A percentile compares a stretch with the other conserved stretches of the same genome.
Evolutionary conservation across 1,140 invertebrate genomes (phyloP).

Genomic region (Psix sp.): DNA sequence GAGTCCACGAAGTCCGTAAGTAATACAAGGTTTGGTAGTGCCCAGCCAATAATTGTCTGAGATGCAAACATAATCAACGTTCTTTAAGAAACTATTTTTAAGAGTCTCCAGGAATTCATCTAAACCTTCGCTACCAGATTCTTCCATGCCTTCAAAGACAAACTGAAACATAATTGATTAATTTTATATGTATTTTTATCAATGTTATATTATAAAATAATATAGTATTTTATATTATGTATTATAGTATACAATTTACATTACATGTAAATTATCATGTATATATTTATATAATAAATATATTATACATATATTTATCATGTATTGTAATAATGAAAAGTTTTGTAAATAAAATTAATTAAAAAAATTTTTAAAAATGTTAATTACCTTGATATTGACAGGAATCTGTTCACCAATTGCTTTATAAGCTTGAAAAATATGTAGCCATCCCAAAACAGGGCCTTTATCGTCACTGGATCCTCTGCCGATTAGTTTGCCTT

Average conservation of each 20-base stretch:
- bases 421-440: conserved; percentile 94
- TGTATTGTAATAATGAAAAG: too few relatives aligned
- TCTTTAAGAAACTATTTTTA: conserved; percentile 88
- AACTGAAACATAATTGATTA: conserved; percentile 80
- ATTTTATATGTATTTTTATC: neutral
- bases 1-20: conserved; percentile 96
- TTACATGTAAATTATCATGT: too few relatives aligned
- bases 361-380: conserved; percentile 4
- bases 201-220: neutral
- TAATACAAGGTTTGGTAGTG: conserved; percentile 96
- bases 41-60: conserved; percentile 99
- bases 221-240: too few relatives aligned
- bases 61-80: conserved; percentile 96
- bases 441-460: conserved; percentile 94
- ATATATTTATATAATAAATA: too few relatives aligned
- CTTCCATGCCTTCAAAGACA: conserved; percentile 99
- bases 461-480: conserved; percentile 97
- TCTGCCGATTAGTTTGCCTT: conserved; percentile 94
- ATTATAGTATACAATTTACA: too few relatives aligned
- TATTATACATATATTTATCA: too few relatives aligned
- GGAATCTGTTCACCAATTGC: conserved; percentile 85
- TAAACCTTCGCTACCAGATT: conserved; percentile 95
- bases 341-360: too few relatives aligned
- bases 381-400: conserved; percentile 94
- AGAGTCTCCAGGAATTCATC: conserved; percentile 88